These are phyloP conservation scores for Drosophila longiperda DNA, from an alignment of 2,888 invertebrate genomes.

Conservation along the genomic window DNA sequence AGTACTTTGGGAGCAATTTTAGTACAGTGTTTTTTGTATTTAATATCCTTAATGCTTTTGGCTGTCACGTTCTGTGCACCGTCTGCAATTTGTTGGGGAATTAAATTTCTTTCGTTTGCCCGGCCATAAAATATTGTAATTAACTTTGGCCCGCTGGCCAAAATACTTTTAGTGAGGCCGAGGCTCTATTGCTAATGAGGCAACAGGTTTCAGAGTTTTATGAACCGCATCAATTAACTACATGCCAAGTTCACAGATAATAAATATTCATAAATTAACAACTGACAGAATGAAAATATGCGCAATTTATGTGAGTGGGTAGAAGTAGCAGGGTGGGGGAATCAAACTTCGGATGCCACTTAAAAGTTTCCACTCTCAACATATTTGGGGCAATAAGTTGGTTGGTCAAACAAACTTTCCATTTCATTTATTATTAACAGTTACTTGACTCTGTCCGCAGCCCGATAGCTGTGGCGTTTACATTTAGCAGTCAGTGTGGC, in stretches of 20 bases:
- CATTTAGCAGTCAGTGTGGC: conserved; percentile 26
- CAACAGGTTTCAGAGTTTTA: conserved; percentile 65
- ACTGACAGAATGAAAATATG: conserved; percentile 21
- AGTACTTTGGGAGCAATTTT: conserved; percentile 17
- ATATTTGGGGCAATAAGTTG: conserved; percentile 9
- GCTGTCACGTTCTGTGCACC: conserved; percentile 43
- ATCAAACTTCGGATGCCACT: conserved; percentile 15
- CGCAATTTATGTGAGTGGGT: neutral
- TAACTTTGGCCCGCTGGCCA: conserved; percentile 55
- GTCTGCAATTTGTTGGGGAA: conserved; percentile 52
- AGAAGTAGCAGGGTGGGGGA: neutral
- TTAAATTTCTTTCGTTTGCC: conserved; percentile 46
- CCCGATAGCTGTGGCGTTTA: conserved; percentile 20
- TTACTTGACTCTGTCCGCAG: conserved; percentile 19
- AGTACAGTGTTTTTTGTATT: neutral
- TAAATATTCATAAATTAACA: conserved; percentile 70
- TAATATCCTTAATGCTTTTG: conserved; percentile 27
- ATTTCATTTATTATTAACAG: conserved; percentile 63
- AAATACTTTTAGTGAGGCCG: conserved; percentile 43
- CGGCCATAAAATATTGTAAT: conserved; percentile 69
- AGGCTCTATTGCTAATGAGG: conserved; percentile 60
- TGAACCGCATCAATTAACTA: conserved; percentile 39
- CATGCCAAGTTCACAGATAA: conserved; percentile 53
- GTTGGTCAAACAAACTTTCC: conserved; percentile 42
- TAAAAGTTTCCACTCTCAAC: conserved; percentile 47